Evolutionary conservation across 2,113 vertebrate species (phyloP).

Genomic region (Chroicocephalus ridibundus): DNA sequence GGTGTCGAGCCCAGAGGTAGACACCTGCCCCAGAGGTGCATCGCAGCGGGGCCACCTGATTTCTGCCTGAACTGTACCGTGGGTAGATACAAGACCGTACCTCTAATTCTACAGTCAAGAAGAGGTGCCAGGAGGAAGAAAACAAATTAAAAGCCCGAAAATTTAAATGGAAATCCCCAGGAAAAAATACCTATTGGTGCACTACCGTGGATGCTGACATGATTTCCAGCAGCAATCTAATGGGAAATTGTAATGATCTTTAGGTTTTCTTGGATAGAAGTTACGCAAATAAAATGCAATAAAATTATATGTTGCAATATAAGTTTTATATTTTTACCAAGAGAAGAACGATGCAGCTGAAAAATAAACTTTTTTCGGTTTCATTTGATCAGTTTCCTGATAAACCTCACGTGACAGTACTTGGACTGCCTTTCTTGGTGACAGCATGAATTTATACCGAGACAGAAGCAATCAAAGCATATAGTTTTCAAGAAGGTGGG

Average conservation of each 20-base stretch:
- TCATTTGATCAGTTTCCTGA: neutral
- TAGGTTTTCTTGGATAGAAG: neutral
- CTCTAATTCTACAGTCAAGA: neutral
- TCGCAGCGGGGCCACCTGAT: neutral
- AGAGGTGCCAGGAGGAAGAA: neutral
- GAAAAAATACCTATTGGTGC: neutral
- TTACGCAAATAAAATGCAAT: neutral
- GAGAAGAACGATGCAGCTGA: neutral
- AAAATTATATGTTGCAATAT: neutral
- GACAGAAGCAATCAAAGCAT: neutral
- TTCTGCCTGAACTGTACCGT: neutral
- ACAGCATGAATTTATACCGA: neutral
- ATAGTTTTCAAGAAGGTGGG: neutral
- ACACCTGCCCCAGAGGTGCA: neutral
- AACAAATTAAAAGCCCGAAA: neutral
- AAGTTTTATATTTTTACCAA: neutral
- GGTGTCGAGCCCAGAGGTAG: neutral
- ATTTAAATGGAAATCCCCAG: neutral
- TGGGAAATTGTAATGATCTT: neutral
- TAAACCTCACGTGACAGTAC: neutral
- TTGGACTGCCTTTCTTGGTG: neutral
- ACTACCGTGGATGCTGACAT: neutral
- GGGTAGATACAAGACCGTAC: neutral
- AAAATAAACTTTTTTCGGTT: neutral
- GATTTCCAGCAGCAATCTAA: neutral